Base-by-base conservation (phyloP, 1,140 invertebrate species). In the Fopius arisanus region DNA sequence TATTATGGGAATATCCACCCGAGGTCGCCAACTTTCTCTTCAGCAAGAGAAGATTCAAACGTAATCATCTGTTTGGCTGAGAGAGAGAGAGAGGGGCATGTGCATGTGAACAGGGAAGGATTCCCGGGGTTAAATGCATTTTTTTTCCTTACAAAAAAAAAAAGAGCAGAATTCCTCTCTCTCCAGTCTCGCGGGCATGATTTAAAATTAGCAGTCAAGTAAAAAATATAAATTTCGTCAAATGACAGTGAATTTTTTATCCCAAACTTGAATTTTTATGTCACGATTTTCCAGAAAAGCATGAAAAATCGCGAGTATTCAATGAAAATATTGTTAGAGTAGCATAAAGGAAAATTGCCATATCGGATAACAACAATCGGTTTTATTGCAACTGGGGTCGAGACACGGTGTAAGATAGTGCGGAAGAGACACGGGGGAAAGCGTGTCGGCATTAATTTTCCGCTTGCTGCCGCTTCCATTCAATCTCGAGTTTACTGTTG, bases 361-460 rank as follows among this genome's bases (percentile, higher is more conserved):
- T n/a, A n/a, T n/a, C n/a, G n/a, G n/a, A n/a, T n/a, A n/a, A 12
- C 43, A 6, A 62, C 54, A 1, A 62, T 23, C 23, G 21, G 12
- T 28, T 62, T 62, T 62, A 23, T 62, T 14, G 54, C 19, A 26
- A 4, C 26, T 62, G 6, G 54, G 26, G 21, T 26, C 14, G 23
- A 26, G 19, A 59, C 19, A 59, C 19, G 28, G 10, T 16, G 21
- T 7, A 26, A 28, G 12, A 14, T 62, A 33, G n/a, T 19, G 62
- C 62, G 62, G 62, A 65, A 65, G 62, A 65, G 62, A 65, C 54
- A 59, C 67, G 23, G 23, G 74, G 72, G 77, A 79, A 75, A 78
- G 77, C 77, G 73, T 76, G 72, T 72, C 75, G 75, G 70, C 74
- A 75, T 73, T 68, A 68, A 62, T 68, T 62, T 73, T 68, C 70